phyloP scores from a whole-genome alignment of 2,113 vertebrate species.

The Datnioides undecimradiatus region DNA sequence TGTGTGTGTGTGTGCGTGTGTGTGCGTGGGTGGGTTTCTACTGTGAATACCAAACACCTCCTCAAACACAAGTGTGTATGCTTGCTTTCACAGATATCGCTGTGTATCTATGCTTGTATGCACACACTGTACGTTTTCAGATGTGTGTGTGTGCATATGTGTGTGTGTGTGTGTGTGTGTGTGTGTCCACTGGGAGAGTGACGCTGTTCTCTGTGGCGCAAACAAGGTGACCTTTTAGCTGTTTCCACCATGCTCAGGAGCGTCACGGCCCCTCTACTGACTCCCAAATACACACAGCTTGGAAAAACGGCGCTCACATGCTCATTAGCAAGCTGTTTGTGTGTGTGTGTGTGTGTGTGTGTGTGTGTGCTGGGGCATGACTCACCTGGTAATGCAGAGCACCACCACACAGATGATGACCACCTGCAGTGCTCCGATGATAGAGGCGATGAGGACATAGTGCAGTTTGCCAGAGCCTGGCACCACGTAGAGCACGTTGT shows the following conservation, averaged over 20 bases:
- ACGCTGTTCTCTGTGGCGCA: constrained; percentile 17
- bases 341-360: constrained; percentile 6
- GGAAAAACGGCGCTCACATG: constrained; percentile 16
- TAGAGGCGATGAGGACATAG: constrained; percentile 98
- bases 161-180: neutral
- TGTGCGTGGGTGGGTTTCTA: constrained; percentile 12
- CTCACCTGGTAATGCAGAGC: constrained; percentile 98
- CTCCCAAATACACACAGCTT: constrained; percentile 27
- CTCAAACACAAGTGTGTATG: constrained; percentile 36
- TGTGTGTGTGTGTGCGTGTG: constrained; percentile 12
- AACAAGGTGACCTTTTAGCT: constrained; percentile 64
- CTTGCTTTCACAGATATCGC: constrained; percentile 21
- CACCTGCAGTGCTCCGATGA: constrained; percentile 98
- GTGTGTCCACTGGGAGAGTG: constrained; percentile 4
- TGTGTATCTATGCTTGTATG: constrained; percentile 16
- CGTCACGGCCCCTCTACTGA: constrained; percentile 7
- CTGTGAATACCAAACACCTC: constrained; percentile 44
- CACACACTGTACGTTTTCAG: constrained; percentile 10
- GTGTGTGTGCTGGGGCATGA: constrained; percentile 2
- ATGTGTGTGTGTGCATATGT: constrained; percentile 12
- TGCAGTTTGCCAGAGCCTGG: constrained; percentile 97
- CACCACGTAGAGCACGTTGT: constrained; percentile 98
- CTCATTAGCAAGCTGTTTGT: constrained; percentile 46
- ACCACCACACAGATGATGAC: constrained; percentile 99
- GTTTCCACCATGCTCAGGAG: constrained; percentile 35